Base-by-base conservation (phyloP, 1,140 invertebrate genomes). In the Platyura marginata region DNA sequence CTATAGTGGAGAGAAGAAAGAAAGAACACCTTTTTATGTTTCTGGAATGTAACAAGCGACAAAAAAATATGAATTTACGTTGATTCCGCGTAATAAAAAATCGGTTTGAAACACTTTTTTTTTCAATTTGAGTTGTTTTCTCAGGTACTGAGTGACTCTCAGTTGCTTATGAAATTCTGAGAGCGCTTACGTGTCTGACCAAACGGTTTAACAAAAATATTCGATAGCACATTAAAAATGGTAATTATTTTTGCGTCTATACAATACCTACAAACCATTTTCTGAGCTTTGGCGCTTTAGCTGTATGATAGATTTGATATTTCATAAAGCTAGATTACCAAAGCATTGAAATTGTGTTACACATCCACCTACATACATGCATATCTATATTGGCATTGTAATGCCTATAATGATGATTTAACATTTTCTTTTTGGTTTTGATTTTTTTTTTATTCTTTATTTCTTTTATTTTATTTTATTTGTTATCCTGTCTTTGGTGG, bases 311-410 rank as follows among this genome's bases (percentile, higher is more conserved):
- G 66, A 62, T 61, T 53, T 54, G 60, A 55, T 54, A 70, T 64
- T 71, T 83, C 82, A 86, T 85, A 86, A 81, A 84, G 82, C 83
- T 86, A 83, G 77, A 84, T 86, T 87, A 88, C 86, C 86, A 86
- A 90, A 88, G 86, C 72, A 79, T 65, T 65, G 65, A 63, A 61
- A 55, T 51, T 42, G 22, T 18, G 21, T 35, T 37, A 16, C 35
- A n/a, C n/a, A n/a, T n/a, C n/a, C n/a, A n/a, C n/a, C n/a, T n/a
- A n/a, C n/a, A n/a, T n/a, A n/a, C n/a, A n/a, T n/a, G n/a, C n/a
- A n/a, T n/a, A n/a, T n/a, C n/a, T n/a, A n/a, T n/a, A n/a, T n/a
- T n/a, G n/a, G n/a, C n/a, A n/a, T n/a, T n/a, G n/a, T n/a, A n/a
- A n/a, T n/a, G n/a, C n/a, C n/a, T n/a, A n/a, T n/a, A n/a, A n/a